These are phyloP conservation scores for Phymanthus crucifer DNA, from an alignment of 92 coral and sea anemone genomes.

Conservation along the genomic window DNA sequence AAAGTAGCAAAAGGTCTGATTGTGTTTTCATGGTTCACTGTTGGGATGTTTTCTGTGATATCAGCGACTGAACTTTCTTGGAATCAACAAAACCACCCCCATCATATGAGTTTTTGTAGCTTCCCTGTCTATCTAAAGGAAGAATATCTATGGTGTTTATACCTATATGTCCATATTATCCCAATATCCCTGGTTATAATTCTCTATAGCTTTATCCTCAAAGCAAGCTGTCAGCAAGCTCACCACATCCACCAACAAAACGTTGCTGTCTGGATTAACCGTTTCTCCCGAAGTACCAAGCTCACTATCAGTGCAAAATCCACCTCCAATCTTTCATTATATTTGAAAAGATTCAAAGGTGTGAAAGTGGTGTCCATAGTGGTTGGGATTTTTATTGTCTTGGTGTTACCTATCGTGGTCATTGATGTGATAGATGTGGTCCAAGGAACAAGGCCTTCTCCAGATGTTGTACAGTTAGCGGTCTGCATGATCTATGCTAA, in stretches of 20 bases:
- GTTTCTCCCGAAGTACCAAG: background rate
- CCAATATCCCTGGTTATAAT: conserved; percentile 53
- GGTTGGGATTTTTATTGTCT: conserved; percentile 65
- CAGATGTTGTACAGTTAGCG: conserved; percentile 30
- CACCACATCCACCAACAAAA: conserved; percentile 63
- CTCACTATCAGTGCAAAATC: background rate
- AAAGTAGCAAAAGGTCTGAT: conserved; percentile 6
- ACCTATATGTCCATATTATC: conserved; percentile 52
- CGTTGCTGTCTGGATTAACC: conserved; percentile 30
- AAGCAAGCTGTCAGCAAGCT: conserved; percentile 62
- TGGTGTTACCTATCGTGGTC: conserved; percentile 63
- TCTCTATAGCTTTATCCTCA: conserved; percentile 64
- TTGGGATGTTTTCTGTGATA: conserved; percentile 28
- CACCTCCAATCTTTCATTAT: conserved; percentile 19
- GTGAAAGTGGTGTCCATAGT: conserved; percentile 64
- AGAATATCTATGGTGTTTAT: conserved; percentile 53
- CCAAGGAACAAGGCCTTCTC: conserved; percentile 52
- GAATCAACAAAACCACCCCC: conserved; percentile 5
- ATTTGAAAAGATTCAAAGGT: conserved; percentile 47
- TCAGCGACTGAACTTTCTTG: conserved; percentile 44
- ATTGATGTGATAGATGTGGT: conserved; percentile 67
- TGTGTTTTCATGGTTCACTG: conserved; percentile 42
- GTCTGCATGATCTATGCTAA: conserved; percentile 82
- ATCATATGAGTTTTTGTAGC: conserved; percentile 42
- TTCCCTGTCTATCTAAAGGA: conserved; percentile 54